Conservation (phyloP, 2,888 invertebrate species). For the Hofmannophila pseudospretella region DNA sequence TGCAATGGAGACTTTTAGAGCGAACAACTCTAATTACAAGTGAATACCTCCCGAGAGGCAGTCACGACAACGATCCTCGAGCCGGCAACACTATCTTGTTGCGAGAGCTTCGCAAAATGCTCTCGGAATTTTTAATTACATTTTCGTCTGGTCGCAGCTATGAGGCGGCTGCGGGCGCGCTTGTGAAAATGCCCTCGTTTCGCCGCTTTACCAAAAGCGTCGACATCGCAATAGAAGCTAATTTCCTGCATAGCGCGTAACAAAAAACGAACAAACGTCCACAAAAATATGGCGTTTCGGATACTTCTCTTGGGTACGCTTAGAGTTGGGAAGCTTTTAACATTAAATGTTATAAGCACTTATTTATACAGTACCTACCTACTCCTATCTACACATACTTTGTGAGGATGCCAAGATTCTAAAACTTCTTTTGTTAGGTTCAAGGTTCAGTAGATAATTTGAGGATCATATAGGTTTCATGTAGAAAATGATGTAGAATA, state of each 20-base stretch:
- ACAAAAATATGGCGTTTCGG: conserved; percentile 60
- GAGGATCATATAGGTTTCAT: too few relatives aligned
- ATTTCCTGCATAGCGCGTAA: conserved; percentile 74
- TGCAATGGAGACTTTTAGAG: conserved; percentile 56
- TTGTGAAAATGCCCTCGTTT: conserved; percentile 63
- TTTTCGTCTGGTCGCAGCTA: conserved; percentile 73
- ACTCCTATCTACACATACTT: background rate
- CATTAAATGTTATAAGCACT: conserved; percentile 5
- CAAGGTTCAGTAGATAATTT: too few relatives aligned
- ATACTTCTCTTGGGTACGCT: conserved; percentile 40
- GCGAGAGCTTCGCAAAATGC: conserved; percentile 70
- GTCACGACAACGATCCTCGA: conserved; percentile 67
- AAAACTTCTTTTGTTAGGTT: too few relatives aligned
- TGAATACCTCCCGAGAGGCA: conserved; percentile 70
- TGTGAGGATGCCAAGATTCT: too few relatives aligned
- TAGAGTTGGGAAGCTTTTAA: conserved; percentile 29
- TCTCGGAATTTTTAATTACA: conserved; percentile 78
- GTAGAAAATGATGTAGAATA: too few relatives aligned
- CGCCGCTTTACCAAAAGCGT: conserved; percentile 73
- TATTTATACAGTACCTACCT: too few relatives aligned
- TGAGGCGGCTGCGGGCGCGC: conserved; percentile 35
- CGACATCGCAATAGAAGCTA: conserved; percentile 77
- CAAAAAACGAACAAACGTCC: conserved; percentile 54
- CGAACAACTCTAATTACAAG: conserved; percentile 71
- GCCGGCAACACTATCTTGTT: conserved; percentile 74